These are phyloP conservation scores for Aethes cnicana DNA, from an alignment of 2,888 invertebrate genomes.

Conservation along the genomic window DNA sequence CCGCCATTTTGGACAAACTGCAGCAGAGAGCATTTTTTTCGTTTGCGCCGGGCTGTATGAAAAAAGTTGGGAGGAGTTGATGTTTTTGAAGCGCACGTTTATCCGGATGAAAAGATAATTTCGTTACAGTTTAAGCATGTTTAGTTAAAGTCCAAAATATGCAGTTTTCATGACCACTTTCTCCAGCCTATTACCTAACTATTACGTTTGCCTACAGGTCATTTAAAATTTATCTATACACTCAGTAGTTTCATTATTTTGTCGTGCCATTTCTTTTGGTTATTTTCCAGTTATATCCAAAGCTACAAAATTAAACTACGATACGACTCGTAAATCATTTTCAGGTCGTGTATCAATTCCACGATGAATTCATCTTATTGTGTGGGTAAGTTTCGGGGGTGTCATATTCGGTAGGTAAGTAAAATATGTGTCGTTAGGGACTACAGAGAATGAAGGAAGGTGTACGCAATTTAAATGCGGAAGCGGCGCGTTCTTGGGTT, in stretches of 20 bases:
- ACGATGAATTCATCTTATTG: slow-evolving; percentile 5
- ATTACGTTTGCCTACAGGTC: too few species aligned
- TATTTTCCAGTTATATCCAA: too few species aligned
- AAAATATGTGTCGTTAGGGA: slow-evolving; percentile 31
- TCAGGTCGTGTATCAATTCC: not conserved
- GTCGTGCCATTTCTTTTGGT: too few species aligned
- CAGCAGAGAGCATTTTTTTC: slow-evolving; percentile 56
- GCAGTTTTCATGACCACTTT: too few species aligned
- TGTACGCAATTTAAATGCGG: slow-evolving; percentile 64
- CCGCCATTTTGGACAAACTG: slow-evolving; percentile 53
- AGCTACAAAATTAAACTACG: too few species aligned
- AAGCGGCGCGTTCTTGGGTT: slow-evolving; percentile 40
- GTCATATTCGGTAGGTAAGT: slow-evolving; percentile 31
- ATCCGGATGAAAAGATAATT: not conserved
- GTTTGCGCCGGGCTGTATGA: not conserved
- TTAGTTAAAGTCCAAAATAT: too few species aligned
- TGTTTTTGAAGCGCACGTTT: not conserved
- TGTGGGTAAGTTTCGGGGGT: slow-evolving; percentile 15
- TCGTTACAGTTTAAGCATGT: too few species aligned
- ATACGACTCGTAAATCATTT: too few species aligned
- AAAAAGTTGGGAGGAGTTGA: not conserved
- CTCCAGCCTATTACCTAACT: too few species aligned
- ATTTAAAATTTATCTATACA: too few species aligned
- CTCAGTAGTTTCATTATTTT: too few species aligned
- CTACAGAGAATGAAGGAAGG: slow-evolving; percentile 20